These are phyloP conservation scores for Charina bottae DNA, from an alignment of 2,113 vertebrate genomes.

Conservation along the genomic window DNA sequence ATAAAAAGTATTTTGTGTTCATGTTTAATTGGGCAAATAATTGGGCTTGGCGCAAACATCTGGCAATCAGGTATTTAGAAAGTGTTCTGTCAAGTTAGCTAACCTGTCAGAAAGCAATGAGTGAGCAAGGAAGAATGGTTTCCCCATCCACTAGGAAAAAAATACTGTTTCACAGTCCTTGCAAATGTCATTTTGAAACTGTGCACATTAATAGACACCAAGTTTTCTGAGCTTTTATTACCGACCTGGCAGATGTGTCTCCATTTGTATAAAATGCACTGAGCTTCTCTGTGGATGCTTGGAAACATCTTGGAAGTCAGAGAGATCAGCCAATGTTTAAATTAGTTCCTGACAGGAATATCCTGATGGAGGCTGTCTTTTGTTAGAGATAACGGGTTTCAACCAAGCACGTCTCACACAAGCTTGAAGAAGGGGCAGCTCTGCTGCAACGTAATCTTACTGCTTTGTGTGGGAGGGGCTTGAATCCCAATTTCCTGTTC, in stretches of 20 bases:
- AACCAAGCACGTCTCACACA: no score
- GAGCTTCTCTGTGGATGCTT: not conserved
- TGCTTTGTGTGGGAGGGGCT: no score
- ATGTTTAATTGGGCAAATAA: not conserved
- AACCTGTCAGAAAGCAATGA: not conserved
- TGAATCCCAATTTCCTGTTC: no score
- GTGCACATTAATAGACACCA: not conserved
- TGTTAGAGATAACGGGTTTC: no score
- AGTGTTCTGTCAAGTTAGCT: not conserved
- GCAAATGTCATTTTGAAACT: conserved; percentile 16
- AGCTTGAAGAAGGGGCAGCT: no score
- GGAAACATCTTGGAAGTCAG: conserved; percentile 20
- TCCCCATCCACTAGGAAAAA: not conserved
- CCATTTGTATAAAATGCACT: not conserved
- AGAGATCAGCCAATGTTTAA: conserved; percentile 5
- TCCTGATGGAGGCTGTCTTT: conserved; percentile 9
- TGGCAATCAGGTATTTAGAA: not conserved
- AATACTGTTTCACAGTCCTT: not conserved
- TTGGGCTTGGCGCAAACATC: not conserved
- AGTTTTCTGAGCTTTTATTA: not conserved
- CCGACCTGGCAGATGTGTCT: conserved; percentile 1
- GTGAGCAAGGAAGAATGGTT: not conserved
- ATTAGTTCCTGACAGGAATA: conserved; percentile 20
- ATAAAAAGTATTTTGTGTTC: conserved; percentile 10
- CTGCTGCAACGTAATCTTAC: no score